Conservation (phyloP, 2,797 vertebrate genomes). For the Alcedo quadribrachys region DNA sequence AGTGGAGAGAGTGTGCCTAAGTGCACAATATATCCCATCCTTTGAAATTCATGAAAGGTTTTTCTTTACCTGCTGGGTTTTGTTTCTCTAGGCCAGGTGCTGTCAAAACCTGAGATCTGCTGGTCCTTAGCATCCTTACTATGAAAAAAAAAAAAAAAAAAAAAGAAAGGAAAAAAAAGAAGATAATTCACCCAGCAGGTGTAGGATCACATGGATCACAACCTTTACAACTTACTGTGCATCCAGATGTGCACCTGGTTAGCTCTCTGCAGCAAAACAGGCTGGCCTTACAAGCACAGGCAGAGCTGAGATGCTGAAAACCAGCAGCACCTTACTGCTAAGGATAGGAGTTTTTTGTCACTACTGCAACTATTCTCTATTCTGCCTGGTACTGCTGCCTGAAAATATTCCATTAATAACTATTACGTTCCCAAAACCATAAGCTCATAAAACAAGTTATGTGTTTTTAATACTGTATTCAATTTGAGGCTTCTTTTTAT, state of each 20-base stretch:
- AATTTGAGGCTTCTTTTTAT: conserved; percentile 1
- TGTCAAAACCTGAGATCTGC: conserved; percentile 32
- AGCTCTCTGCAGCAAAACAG: not conserved
- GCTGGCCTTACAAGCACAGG: not conserved
- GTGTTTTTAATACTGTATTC: conserved; percentile 3
- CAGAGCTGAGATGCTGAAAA: not conserved
- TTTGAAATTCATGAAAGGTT: not conserved
- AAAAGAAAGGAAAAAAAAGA: too few relatives aligned
- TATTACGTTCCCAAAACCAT: not conserved
- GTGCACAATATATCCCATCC: not conserved
- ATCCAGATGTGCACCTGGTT: not conserved
- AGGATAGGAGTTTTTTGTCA: not conserved
- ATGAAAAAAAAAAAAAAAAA: not conserved
- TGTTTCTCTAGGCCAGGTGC: conserved; percentile 5
- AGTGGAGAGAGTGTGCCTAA: not conserved
- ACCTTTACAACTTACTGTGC: not conserved
- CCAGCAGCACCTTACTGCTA: not conserved
- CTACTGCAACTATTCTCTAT: not conserved
- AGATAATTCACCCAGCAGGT: not conserved
- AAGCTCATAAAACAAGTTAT: not conserved
- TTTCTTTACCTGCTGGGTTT: conserved; percentile 39
- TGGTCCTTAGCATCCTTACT: not conserved
- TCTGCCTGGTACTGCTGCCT: not conserved
- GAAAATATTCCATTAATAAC: not conserved
- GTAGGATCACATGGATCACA: not conserved